Evolutionary conservation across 2,888 invertebrate genomes (phyloP).

Genomic region (Hirtodrosophila histrioides): DNA sequence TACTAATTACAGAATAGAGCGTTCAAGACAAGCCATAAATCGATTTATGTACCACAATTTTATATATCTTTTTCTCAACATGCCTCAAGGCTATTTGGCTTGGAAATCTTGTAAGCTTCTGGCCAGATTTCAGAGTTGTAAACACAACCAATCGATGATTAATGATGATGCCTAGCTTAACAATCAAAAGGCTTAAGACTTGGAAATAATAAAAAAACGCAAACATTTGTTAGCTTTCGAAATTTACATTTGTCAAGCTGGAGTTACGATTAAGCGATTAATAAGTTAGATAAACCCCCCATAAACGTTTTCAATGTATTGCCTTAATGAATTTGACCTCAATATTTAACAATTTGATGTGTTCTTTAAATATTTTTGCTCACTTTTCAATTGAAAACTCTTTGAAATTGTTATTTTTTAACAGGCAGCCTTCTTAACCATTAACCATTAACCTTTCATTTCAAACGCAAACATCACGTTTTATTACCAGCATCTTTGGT

Average conservation of each 20-base stretch:
- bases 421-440: too few relatives aligned
- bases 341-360: too few relatives aligned
- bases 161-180: slow-evolving; percentile 26
- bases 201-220: background rate
- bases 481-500: slow-evolving; percentile 5
- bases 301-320: too few relatives aligned
- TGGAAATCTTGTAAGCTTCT: slow-evolving; percentile 34
- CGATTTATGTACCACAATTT: slow-evolving; percentile 46
- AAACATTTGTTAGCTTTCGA: slow-evolving; percentile 37
- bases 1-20: slow-evolving; percentile 55
- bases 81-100: slow-evolving; percentile 55
- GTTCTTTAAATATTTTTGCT: background rate
- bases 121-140: slow-evolving; percentile 9
- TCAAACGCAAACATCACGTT: slow-evolving; percentile 21
- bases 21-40: slow-evolving; percentile 54
- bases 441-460: slow-evolving; percentile 1
- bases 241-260: slow-evolving; percentile 44
- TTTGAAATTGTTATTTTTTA: too few relatives aligned
- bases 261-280: too few relatives aligned
- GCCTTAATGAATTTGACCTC: too few relatives aligned
- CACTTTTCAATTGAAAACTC: slow-evolving; percentile 1
- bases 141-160: slow-evolving; percentile 33
- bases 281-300: too few relatives aligned
- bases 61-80: too few relatives aligned
- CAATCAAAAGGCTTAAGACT: slow-evolving; percentile 16